Percentiles rank a stretch among this genome's conserved stretches.
Conservation (phyloP, 2,888 invertebrate species). For the Anoplius nigerrimus region DNA sequence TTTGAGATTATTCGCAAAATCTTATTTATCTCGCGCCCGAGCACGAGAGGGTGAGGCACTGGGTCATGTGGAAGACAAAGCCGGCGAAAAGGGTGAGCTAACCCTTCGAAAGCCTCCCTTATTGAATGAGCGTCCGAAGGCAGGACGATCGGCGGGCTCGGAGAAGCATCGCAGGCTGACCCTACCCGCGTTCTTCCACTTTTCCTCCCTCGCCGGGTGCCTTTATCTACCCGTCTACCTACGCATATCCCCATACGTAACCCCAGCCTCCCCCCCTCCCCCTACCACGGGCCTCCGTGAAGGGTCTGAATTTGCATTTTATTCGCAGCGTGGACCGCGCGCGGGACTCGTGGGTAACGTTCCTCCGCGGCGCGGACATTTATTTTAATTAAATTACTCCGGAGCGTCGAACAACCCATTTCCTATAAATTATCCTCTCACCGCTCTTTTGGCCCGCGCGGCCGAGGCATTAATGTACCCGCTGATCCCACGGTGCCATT, state of each 20-base stretch:
- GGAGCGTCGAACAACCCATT: constrained; percentile 75
- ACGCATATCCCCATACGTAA: constrained; percentile 48
- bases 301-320: constrained; percentile 76
- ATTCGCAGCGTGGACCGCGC: constrained; percentile 70
- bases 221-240: constrained; percentile 50
- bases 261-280: constrained; percentile 7
- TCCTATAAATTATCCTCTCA: constrained; percentile 75
- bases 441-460: constrained; percentile 61
- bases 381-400: constrained; percentile 76
- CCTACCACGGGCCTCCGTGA: constrained; percentile 39
- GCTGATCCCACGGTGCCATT: constrained; percentile 73
- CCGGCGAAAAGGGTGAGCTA: constrained; percentile 50
- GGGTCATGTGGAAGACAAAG: background rate
- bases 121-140: constrained; percentile 70
- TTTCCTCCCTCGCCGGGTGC: constrained; percentile 40
- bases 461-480: constrained; percentile 72
- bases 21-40: too few species aligned
- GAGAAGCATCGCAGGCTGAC: constrained; percentile 34
- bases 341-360: constrained; percentile 59
- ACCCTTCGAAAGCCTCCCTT: constrained; percentile 62
- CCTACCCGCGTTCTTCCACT: constrained; percentile 26
- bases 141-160: constrained; percentile 55
- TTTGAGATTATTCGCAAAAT: too few species aligned
- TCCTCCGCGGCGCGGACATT: constrained; percentile 70
- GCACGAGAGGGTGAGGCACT: background rate